These are phyloP conservation scores for Euzetes globulus DNA, from an alignment of 2,888 invertebrate genomes.

Conservation along the genomic window DNA sequence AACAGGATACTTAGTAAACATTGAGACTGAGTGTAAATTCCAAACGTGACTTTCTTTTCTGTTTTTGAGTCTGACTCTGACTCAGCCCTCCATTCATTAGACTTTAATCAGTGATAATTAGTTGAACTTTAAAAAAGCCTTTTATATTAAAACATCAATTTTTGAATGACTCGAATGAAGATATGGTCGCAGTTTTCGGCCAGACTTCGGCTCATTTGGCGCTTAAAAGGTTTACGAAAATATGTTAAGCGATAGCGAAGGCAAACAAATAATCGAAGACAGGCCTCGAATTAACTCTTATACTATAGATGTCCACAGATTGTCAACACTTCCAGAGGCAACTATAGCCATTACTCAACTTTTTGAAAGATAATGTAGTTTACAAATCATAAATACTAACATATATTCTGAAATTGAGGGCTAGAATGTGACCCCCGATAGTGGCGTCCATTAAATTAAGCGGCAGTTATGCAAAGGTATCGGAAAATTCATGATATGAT, in stretches of 20 bases:
- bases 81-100: too few relatives aligned
- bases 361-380: constrained; percentile 66
- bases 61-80: too few relatives aligned
- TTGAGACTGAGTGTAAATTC: too few relatives aligned
- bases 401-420: constrained; percentile 10
- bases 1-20: too few relatives aligned
- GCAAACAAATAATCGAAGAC: constrained; percentile 61
- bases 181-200: constrained; percentile 90
- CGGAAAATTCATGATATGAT: constrained; percentile 93
- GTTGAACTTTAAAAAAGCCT: too few relatives aligned
- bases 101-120: too few relatives aligned
- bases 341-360: constrained; percentile 76
- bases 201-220: constrained; percentile 74
- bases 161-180: constrained; percentile 48
- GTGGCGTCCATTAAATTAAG: constrained; percentile 80
- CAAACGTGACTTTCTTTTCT: too few relatives aligned
- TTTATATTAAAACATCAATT: not conserved
- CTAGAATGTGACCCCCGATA: constrained; percentile 83
- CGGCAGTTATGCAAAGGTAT: constrained; percentile 95
- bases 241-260: constrained; percentile 72
- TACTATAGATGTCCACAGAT: constrained; percentile 65
- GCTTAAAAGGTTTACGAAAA: constrained; percentile 62
- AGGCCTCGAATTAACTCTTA: constrained; percentile 78
- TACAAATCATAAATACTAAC: too few relatives aligned
- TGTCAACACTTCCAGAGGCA: constrained; percentile 64